These are phyloP conservation scores for Nautilus pompilius DNA, from an alignment of 1,140 invertebrate genomes.

Conservation along the genomic window DNA sequence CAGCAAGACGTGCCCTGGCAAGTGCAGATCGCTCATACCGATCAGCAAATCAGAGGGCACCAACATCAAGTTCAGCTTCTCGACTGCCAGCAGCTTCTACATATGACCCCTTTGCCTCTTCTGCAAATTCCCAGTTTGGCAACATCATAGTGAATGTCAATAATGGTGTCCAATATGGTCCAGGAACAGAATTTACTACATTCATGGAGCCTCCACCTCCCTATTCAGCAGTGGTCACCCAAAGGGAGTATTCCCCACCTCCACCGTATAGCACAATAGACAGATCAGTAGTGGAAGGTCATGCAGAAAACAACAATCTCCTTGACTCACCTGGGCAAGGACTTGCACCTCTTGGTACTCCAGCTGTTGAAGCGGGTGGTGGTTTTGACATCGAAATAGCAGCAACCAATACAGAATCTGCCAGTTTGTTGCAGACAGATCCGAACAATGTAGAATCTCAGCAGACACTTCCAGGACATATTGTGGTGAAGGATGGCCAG, in stretches of 20 bases:
- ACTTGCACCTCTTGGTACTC: background rate
- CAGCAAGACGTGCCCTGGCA: conserved; percentile 17
- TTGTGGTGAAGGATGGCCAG: conserved; percentile 26
- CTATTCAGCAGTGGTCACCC: conserved; percentile 36
- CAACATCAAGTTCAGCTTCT: background rate
- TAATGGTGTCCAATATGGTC: conserved; percentile 45
- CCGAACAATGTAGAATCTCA: background rate
- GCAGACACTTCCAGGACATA: background rate
- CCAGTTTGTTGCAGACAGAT: background rate
- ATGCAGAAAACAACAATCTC: conserved; percentile 2
- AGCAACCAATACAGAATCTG: background rate
- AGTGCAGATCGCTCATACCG: conserved; percentile 11
- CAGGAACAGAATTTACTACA: conserved; percentile 23
- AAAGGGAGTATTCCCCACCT: conserved; percentile 24
- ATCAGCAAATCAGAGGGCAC: conserved; percentile 9
- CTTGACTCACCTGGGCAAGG: background rate
- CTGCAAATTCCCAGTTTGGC: conserved; percentile 27
- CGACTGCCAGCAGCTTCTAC: conserved; percentile 6
- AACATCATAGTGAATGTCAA: conserved; percentile 49
- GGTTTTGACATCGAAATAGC: background rate
- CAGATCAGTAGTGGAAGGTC: conserved; percentile 15
- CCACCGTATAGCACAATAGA: conserved; percentile 49
- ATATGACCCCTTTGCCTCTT: conserved; percentile 32
- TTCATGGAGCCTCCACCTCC: conserved; percentile 36
- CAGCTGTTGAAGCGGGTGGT: background rate